These are phyloP conservation scores for Brachionus rubens DNA, from an alignment of 1,140 invertebrate species.

Conservation along the genomic window DNA sequence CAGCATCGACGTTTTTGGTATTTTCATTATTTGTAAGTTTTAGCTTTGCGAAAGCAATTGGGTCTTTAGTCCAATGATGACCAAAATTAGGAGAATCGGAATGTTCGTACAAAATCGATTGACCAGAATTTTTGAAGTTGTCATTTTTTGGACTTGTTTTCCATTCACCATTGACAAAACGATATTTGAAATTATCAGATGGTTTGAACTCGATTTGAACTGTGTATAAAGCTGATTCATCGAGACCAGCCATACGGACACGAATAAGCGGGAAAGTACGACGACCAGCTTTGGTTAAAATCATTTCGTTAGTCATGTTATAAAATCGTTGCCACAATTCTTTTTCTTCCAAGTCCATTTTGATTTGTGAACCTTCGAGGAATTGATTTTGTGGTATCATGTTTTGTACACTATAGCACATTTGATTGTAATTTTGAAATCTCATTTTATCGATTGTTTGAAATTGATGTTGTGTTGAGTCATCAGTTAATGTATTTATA, in stretches of 20 bases:
- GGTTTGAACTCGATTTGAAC: conserved; percentile 23
- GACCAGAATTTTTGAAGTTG: conserved; percentile 10
- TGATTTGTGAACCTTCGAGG: not conserved
- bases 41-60: conserved; percentile 21
- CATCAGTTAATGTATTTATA: conserved; percentile 3
- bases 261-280: conserved; percentile 33
- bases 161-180: conserved; percentile 44
- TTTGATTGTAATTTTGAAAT: not conserved
- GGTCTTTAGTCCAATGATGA: conserved; percentile 37
- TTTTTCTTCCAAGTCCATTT: conserved; percentile 52
- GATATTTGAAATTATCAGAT: conserved; percentile 36
- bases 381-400: not conserved
- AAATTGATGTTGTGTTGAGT: not conserved
- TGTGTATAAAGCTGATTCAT: conserved; percentile 19
- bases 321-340: conserved; percentile 98
- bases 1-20: conserved; percentile 60
- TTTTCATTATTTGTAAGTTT: conserved; percentile 46
- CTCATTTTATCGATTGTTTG: not conserved
- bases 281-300: conserved; percentile 77
- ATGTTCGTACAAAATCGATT: not conserved
- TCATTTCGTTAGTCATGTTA: conserved; percentile 95
- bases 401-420: not conserved
- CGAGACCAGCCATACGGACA: not conserved
- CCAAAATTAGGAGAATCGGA: conserved; percentile 32
- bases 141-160: conserved; percentile 39